These are phyloP conservation scores for Lasioglossum villosulum DNA, from an alignment of 2,888 invertebrate species.

Conservation along the genomic window DNA sequence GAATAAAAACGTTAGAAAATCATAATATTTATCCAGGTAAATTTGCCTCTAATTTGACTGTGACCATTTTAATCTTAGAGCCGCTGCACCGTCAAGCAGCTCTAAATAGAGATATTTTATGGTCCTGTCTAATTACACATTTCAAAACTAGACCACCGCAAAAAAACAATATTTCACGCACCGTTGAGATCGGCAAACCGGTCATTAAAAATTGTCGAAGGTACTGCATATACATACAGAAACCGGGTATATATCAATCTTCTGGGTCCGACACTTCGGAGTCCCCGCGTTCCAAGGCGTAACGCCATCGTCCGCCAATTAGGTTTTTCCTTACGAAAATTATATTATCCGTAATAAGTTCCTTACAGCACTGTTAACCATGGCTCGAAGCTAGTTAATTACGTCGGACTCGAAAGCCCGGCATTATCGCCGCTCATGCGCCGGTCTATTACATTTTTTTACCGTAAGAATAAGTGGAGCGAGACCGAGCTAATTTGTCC, in stretches of 20 bases:
- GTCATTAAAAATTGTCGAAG: slow-evolving; percentile 9
- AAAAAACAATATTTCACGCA: slow-evolving; percentile 7
- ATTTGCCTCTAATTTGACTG: not conserved
- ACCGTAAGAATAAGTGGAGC: slow-evolving; percentile 57
- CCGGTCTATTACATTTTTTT: slow-evolving; percentile 41
- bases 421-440: slow-evolving; percentile 58
- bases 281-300: slow-evolving; percentile 4
- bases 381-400: slow-evolving; percentile 60
- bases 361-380: slow-evolving; percentile 55
- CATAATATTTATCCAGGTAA: not conserved
- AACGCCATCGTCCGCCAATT: slow-evolving; percentile 46
- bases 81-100: not conserved
- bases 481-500: slow-evolving; percentile 62
- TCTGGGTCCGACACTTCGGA: slow-evolving; percentile 2
- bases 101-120: slow-evolving; percentile 4
- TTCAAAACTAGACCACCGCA: not conserved
- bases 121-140: not conserved
- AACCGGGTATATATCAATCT: not conserved
- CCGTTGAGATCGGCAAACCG: not conserved
- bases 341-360: slow-evolving; percentile 60
- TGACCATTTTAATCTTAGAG: not conserved
- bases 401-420: slow-evolving; percentile 48
- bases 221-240: not conserved
- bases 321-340: slow-evolving; percentile 55
- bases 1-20: not conserved